Evolutionary conservation across 2,113 vertebrate species (phyloP).

Genomic region (Peucedramus taeniatus): DNA sequence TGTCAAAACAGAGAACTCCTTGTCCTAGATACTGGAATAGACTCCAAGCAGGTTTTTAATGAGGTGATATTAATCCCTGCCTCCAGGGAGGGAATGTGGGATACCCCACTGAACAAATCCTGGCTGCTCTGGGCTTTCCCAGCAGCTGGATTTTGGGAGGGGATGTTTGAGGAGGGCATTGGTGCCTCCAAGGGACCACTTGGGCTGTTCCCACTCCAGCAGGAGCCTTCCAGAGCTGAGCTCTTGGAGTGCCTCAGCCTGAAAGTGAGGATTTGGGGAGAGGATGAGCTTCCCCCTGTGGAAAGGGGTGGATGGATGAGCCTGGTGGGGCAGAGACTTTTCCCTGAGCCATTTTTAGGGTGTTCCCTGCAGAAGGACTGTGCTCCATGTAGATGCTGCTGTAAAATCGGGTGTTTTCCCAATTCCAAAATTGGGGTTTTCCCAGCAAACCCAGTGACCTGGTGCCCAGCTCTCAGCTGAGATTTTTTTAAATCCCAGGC

Average conservation of each 20-base stretch:
- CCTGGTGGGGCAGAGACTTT: neutral
- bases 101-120: conserved; percentile 8
- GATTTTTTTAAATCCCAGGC: neutral
- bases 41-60: neutral
- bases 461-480: neutral
- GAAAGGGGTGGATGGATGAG: neutral
- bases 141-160: neutral
- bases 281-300: neutral
- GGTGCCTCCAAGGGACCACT: neutral
- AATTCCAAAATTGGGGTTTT: neutral
- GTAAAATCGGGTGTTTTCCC: neutral
- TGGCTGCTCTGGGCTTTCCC: neutral
- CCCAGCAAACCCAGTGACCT: neutral
- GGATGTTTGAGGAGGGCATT: neutral
- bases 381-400: rapidly evolving
- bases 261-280: neutral
- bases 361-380: rapidly evolving
- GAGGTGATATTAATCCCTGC: neutral
- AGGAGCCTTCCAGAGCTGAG: neutral
- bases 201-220: neutral
- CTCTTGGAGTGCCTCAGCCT: neutral
- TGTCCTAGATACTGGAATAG: conserved; percentile 56
- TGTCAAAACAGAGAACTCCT: conserved; percentile 48
- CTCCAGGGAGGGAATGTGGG: neutral
- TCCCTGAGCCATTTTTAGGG: rapidly evolving